These are phyloP conservation scores for Brenthis daphne DNA, from an alignment of 2,888 invertebrate genomes.

Conservation along the genomic window DNA sequence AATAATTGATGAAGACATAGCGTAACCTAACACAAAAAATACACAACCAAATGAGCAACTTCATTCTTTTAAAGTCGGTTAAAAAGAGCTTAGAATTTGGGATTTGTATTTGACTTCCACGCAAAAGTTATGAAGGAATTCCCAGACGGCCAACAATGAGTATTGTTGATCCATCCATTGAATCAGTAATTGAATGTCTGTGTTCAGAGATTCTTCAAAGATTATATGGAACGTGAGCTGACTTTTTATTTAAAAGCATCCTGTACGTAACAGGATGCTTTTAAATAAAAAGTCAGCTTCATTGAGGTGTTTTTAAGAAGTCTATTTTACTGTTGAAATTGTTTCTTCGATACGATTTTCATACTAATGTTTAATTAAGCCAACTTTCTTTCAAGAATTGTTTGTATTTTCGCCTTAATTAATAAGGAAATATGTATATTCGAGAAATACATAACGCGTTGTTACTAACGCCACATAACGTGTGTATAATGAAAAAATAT, in stretches of 20 bases:
- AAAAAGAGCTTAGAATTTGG: neutral
- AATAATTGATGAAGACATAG: too few species aligned
- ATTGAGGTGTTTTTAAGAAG: neutral
- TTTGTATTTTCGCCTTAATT: too few species aligned
- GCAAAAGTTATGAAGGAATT: slow-evolving; percentile 29
- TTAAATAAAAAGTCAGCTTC: neutral
- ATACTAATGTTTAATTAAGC: too few species aligned
- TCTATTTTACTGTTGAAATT: neutral
- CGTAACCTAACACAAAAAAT: too few species aligned
- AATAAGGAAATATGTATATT: too few species aligned
- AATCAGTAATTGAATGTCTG: slow-evolving; percentile 32
- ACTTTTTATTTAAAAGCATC: slow-evolving; percentile 19
- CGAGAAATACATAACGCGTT: too few species aligned
- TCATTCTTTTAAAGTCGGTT: slow-evolving; percentile 3
- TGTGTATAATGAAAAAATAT: too few species aligned
- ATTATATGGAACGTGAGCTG: slow-evolving; percentile 33
- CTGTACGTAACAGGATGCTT: neutral
- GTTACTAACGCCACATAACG: too few species aligned
- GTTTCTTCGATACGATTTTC: neutral
- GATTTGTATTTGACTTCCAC: neutral
- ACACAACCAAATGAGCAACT: too few species aligned
- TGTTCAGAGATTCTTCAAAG: slow-evolving; percentile 30
- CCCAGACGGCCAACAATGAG: slow-evolving; percentile 38
- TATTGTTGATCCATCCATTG: slow-evolving; percentile 36
- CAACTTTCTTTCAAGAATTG: too few species aligned